Evolutionary conservation across 2,888 invertebrate genomes (phyloP), one percentile per base, ranked within the genome.

Genomic region (Sycophila texana): DNA sequence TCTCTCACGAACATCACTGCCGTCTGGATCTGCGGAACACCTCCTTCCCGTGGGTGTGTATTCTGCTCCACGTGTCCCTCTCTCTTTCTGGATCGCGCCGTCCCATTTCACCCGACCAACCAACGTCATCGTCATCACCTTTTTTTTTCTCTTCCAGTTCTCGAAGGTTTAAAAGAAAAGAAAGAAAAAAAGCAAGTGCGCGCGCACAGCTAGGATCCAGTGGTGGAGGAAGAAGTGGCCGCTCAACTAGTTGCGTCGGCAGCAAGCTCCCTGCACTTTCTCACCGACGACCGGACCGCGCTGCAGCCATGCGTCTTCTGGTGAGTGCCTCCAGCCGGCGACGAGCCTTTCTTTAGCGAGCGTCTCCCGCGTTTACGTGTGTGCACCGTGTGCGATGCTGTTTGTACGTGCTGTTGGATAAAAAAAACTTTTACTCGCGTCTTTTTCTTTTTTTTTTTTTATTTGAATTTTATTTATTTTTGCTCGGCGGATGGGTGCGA

Each of bases 1-100:
- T 90, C 88, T 87, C 86, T 88, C 88, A 86, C 87, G 86, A 88
- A 88, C 90, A 87, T 87, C 86, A 87, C 87, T 84, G 82, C 88
- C 83, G 86, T 86, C 86, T 88, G 86, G 86, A 88, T 51, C 55
- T 20, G 39, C 16, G 22, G 18, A 53, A 61, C 13, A 63, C 63
- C 18, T 53, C 53, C n/a, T 53, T 26, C 13, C 57, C 72, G 18
- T 4, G 55, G 47, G 55, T 79, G 71, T 66, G 72, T 49, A 68
- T 65, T 47, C 20, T 39, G 26, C 26, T 61, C 3, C 4, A 16
- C 39, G 55, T 22, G 58, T 18, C 22, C 14, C 26, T 10, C 22
- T 12, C 4, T 10, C 7, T 2, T 3, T 10, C 4, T n/a, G n/a
- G 30, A 16, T 16, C n/a, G 61, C 61, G n/a, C 30, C 26, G 1